Conservation (phyloP, 2,797 vertebrate genomes). For the Rhadinocentrus ornatus region DNA sequence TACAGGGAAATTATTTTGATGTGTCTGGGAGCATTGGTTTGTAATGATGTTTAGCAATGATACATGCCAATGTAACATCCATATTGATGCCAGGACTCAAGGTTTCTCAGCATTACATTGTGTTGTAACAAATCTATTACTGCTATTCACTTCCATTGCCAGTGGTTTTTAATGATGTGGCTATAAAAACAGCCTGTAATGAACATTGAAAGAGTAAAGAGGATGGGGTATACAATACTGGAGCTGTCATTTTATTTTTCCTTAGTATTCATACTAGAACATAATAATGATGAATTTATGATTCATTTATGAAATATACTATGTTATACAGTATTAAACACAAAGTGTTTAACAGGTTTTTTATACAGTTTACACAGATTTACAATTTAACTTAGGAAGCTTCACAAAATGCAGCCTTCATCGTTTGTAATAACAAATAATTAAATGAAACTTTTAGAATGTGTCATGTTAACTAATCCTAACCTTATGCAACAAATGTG, state of each 20-base stretch:
- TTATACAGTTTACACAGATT: neutral
- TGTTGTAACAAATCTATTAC: neutral
- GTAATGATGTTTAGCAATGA: neutral
- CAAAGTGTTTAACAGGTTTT: neutral
- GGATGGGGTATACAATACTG: neutral
- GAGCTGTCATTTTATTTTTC: neutral
- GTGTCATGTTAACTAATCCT: neutral
- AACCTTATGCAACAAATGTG: neutral
- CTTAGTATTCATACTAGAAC: neutral
- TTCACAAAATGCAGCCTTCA: neutral
- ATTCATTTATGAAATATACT: neutral
- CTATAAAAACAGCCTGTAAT: neutral
- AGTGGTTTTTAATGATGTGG: neutral
- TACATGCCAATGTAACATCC: neutral
- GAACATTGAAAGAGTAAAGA: constrained; percentile 1
- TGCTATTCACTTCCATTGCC: neutral
- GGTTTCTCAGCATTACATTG: neutral
- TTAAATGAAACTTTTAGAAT: neutral
- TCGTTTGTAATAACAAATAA: constrained; percentile 10
- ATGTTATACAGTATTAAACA: neutral
- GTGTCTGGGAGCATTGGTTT: neutral
- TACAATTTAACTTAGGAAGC: neutral
- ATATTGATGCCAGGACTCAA: neutral
- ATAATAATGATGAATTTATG: neutral
- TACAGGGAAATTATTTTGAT: neutral